Evolutionary conservation across 2,888 invertebrate genomes (phyloP).

Genomic region (Phorcus lineatus): DNA sequence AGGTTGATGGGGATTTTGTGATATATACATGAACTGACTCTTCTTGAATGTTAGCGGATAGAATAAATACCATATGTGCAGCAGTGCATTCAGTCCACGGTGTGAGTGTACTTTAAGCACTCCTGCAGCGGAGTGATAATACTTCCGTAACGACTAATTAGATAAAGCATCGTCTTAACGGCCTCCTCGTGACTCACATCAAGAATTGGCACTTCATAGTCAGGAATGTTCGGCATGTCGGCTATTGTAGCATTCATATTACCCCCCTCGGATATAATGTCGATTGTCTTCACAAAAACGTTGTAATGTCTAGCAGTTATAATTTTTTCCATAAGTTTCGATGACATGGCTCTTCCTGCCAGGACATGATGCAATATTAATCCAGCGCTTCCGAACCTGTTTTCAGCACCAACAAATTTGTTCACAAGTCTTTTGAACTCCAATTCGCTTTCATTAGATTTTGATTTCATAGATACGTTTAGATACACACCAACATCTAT

Average conservation of each 20-base stretch:
- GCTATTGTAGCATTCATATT: no score
- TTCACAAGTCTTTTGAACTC: not conserved
- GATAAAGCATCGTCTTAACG: not conserved
- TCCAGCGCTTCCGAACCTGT: not conserved
- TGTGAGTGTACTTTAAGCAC: not conserved
- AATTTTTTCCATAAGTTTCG: not conserved
- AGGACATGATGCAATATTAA: not conserved
- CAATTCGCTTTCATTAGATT: not conserved
- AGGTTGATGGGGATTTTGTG: no score
- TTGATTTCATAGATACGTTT: not conserved
- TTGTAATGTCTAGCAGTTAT: not conserved
- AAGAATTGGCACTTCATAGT: not conserved
- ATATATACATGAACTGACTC: no score
- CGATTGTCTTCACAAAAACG: conserved; percentile 1
- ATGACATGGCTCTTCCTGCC: not conserved
- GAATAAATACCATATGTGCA: no score
- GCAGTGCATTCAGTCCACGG: no score
- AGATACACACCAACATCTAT: not conserved
- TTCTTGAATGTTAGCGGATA: no score
- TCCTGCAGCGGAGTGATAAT: not conserved
- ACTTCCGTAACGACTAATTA: not conserved
- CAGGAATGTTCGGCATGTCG: not conserved
- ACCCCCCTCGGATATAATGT: not conserved
- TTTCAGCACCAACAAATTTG: not conserved
- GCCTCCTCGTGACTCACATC: not conserved